Evolutionary conservation across 2,797 vertebrate species (phyloP).

Genomic region (Harpagifer antarcticus): DNA sequence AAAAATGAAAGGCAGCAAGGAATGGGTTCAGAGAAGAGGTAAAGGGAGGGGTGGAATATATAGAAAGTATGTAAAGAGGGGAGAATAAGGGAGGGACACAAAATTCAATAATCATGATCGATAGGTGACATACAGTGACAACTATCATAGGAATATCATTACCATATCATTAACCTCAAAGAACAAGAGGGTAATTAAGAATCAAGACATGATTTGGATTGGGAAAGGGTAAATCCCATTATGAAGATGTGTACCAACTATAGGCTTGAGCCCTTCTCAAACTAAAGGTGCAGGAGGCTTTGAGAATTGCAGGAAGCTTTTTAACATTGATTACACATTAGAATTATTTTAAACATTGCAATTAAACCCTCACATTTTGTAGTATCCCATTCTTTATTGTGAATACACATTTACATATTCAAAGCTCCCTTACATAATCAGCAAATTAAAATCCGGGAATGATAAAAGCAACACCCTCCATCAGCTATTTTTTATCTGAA

Average conservation of each 20-base stretch:
- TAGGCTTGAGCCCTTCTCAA: not conserved
- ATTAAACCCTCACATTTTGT: not conserved
- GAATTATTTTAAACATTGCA: slow-evolving; percentile 1
- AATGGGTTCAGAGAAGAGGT: slow-evolving; percentile 1
- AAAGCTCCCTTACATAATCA: not conserved
- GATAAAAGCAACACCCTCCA: not conserved
- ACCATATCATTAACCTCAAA: slow-evolving; percentile 72
- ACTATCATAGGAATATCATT: slow-evolving; percentile 65
- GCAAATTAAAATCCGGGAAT: not conserved
- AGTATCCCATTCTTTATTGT: not conserved
- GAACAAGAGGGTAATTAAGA: slow-evolving; percentile 44
- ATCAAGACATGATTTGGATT: slow-evolving; percentile 31
- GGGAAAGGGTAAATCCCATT: slow-evolving; percentile 48
- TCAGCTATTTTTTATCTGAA: not conserved
- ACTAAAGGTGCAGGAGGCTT: not conserved
- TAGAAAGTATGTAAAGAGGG: slow-evolving; percentile 2
- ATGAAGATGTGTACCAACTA: slow-evolving; percentile 30
- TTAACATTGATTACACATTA: not conserved
- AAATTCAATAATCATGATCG: slow-evolving; percentile 61
- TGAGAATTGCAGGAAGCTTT: not conserved
- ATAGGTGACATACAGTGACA: slow-evolving; percentile 60
- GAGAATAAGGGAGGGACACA: slow-evolving; percentile 5
- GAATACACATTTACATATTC: not conserved
- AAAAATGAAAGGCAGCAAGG: slow-evolving; percentile 4
- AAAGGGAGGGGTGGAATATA: not conserved